These are phyloP conservation scores for Pseudomyrmex flavicornis DNA, from an alignment of 1,140 invertebrate species.

Conservation along the genomic window DNA sequence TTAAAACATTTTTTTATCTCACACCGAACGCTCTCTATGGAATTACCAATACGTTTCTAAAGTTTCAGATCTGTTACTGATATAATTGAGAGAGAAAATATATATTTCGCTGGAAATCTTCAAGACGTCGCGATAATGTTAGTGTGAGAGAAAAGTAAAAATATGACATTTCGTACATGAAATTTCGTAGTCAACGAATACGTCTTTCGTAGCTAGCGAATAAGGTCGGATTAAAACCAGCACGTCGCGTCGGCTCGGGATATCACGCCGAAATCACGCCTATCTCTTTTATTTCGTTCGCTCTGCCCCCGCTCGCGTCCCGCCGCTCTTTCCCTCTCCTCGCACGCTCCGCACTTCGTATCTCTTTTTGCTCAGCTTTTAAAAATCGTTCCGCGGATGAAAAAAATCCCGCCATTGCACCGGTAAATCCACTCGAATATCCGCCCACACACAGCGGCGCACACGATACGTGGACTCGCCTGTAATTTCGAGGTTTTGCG, in stretches of 20 bases:
- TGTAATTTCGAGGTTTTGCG: slow-evolving; percentile 61
- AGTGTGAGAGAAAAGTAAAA: background rate
- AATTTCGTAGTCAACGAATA: slow-evolving; percentile 76
- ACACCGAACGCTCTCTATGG: too few relatives aligned
- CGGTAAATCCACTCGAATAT: slow-evolving; percentile 60
- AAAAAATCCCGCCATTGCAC: slow-evolving; percentile 59
- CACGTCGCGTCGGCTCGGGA: slow-evolving; percentile 64
- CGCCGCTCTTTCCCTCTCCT: slow-evolving; percentile 4
- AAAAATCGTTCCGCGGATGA: slow-evolving; percentile 60
- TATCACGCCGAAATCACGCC: slow-evolving; percentile 62
- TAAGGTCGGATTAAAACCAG: slow-evolving; percentile 77
- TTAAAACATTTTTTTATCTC: too few relatives aligned
- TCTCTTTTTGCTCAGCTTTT: slow-evolving; percentile 62
- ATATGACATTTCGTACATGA: slow-evolving; percentile 60
- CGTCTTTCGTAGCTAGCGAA: slow-evolving; percentile 70
- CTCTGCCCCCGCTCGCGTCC: slow-evolving; percentile 35
- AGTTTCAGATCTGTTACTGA: too few relatives aligned
- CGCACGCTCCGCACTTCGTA: slow-evolving; percentile 39
- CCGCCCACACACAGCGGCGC: slow-evolving; percentile 30
- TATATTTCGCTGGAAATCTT: slow-evolving; percentile 11
- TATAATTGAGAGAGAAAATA: background rate
- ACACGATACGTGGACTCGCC: slow-evolving; percentile 42
- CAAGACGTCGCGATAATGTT: slow-evolving; percentile 1
- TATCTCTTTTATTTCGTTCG: slow-evolving; percentile 58
- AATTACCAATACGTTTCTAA: too few relatives aligned